Base-by-base conservation (phyloP, 2,797 vertebrate species). In the Periparus ater region DNA sequence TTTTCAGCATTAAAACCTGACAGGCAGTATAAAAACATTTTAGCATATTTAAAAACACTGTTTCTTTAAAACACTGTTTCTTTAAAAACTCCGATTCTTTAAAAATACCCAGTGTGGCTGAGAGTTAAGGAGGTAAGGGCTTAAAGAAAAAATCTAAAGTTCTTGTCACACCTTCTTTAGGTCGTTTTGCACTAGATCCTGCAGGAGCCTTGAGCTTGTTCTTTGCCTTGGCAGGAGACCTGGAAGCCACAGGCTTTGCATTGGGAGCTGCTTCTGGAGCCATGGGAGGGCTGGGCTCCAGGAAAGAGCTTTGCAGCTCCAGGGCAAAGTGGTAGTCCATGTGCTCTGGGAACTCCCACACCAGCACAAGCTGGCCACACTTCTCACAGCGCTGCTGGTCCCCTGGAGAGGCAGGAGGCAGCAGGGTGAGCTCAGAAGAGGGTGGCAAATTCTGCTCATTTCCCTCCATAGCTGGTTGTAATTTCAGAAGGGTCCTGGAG, bases 341-440 rank as follows among this genome's bases (percentile, higher is more conserved):
- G 74, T 99, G 99, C 96, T 99, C 99, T 2, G 99, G 98, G 98
- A 99, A 98, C 40, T 99, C 99, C 99, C 99, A 99, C 29, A 98
- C 98, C 44, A 96, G 93, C 83, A 99, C 97, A 1, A 98, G 95
- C 95, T 98, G 95, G 48, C 98, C 98, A 23, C 99, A 99, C 76
- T 98, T 98, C 51, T 99, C 98, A 91, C 99, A 99, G 29, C 7
- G 66, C 32, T 98, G 79, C 93, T 98, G 92, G 96, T 99, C 98
- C 55, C 68, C 36, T 7, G 61, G 89, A 32, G 81, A 96, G 51
- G n/a, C 30, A 16, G 62, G 61, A 76, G 76, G 51, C 78, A 85
- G 60, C 4, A 5, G 36, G 27, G 32, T 6, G 7, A 77, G 76
- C 66, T 88, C 86, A 80, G 84, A 51, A 86, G 72, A 89, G 14